Conservation (phyloP, 2,113 vertebrate species). For the Mystacornis crossleyi region DNA sequence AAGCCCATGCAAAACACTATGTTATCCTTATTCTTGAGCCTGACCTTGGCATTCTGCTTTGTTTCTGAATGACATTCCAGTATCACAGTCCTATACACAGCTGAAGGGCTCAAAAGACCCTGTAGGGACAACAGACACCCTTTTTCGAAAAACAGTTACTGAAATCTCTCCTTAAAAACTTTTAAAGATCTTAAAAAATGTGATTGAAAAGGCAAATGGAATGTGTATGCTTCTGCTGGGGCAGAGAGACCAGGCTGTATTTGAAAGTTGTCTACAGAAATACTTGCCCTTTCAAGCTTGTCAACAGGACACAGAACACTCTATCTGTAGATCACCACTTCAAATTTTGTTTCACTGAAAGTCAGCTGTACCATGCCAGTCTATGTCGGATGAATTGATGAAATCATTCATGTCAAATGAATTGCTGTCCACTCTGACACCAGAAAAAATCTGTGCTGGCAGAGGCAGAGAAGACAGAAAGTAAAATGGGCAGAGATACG, state of each 20-base stretch:
- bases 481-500: neutral
- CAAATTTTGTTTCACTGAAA: neutral
- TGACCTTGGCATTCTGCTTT: neutral
- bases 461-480: neutral
- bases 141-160: neutral
- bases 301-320: neutral
- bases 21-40: neutral
- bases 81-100: neutral
- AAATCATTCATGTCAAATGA: neutral
- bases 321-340: neutral
- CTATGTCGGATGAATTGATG: neutral
- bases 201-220: neutral
- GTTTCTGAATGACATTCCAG: neutral
- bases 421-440: neutral
- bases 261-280: neutral
- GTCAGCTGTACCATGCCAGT: neutral
- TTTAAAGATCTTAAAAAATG: neutral
- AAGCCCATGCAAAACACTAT: neutral
- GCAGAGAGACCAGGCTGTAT: neutral
- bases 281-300: neutral
- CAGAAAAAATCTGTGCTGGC: neutral
- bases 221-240: neutral
- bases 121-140: neutral
- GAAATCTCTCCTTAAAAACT: neutral
- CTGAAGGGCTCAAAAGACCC: neutral